These are phyloP conservation scores for Cheirogaleus major DNA, from an alignment of 2,797 vertebrate species.

Conservation along the genomic window DNA sequence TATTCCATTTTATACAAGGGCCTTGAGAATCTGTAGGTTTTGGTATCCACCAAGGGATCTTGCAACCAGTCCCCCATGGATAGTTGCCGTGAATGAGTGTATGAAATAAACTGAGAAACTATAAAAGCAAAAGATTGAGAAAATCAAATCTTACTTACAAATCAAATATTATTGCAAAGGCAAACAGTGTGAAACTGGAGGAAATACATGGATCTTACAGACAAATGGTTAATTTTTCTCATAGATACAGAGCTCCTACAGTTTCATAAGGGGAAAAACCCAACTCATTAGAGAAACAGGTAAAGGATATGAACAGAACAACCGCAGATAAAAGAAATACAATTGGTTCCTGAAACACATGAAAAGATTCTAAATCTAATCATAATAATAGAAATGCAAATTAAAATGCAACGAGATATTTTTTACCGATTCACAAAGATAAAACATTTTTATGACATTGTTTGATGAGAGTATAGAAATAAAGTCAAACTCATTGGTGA, in stretches of 20 bases:
- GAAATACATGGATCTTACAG: background rate
- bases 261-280: background rate
- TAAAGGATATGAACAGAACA: background rate
- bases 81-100: background rate
- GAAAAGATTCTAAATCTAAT: background rate
- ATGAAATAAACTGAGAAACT: conserved; percentile 15
- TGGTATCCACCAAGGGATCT: background rate
- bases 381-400: background rate
- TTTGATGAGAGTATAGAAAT: background rate
- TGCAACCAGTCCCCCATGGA: background rate
- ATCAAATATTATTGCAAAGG: background rate
- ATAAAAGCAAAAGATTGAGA: background rate
- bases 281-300: background rate
- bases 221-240: background rate
- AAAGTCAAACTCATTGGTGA: background rate
- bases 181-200: background rate
- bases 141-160: background rate
- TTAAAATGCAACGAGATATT: background rate
- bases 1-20: background rate
- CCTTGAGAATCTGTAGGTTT: background rate
- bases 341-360: background rate
- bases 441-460: background rate
- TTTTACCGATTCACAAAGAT: background rate
- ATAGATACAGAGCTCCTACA: background rate
- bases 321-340: background rate